Evolutionary conservation across 2,888 invertebrate genomes (phyloP).

Genomic region (Ophion obscuratus): DNA sequence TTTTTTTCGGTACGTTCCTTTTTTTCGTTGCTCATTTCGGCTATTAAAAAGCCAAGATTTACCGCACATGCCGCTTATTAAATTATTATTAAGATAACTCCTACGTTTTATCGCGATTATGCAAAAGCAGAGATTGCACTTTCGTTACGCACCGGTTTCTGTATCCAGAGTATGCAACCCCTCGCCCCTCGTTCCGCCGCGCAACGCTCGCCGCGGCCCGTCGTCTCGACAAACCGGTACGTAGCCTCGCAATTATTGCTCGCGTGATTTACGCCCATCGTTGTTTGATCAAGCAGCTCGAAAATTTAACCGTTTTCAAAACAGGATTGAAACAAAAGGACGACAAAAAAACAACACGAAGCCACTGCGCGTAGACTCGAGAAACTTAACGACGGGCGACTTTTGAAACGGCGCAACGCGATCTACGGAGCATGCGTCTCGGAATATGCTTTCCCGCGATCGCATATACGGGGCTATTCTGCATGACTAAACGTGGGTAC

Average conservation of each 20-base stretch:
- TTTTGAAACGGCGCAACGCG: conserved; percentile 26
- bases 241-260: conserved; percentile 67
- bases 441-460: conserved; percentile 16
- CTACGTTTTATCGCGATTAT: conserved; percentile 45
- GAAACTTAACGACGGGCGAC: neutral
- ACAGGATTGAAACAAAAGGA: conserved; percentile 1
- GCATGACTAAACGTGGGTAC: conserved; percentile 78
- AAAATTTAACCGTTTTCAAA: conserved; percentile 34
- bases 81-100: conserved; percentile 75
- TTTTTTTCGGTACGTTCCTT: neutral
- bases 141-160: conserved; percentile 28
- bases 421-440: conserved; percentile 4
- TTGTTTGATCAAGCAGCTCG: conserved; percentile 42
- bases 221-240: conserved; percentile 50
- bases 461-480: conserved; percentile 70
- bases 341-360: neutral
- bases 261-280: conserved; percentile 66
- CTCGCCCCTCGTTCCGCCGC: neutral
- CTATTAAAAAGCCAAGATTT: conserved; percentile 72
- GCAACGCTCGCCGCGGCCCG: neutral
- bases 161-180: neutral
- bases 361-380: neutral
- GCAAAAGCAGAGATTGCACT: conserved; percentile 16
- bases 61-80: conserved; percentile 75
- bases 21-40: conserved; percentile 54